phyloP scores from a whole-genome alignment of 2,113 vertebrate genomes.

The Micromys minutus region DNA sequence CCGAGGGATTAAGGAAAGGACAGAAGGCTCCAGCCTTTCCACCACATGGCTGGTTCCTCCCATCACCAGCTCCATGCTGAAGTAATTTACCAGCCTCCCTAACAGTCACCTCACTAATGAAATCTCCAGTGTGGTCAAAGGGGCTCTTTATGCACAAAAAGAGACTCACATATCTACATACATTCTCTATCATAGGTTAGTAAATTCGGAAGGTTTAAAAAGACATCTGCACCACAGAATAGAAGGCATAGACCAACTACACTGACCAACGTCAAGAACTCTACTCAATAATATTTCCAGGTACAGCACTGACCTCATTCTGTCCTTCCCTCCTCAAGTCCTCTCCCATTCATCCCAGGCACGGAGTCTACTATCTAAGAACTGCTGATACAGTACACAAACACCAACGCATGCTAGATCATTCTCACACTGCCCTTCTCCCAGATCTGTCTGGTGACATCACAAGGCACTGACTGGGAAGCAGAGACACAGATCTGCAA shows the following conservation, averaged over 20 bases:
- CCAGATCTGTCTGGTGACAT: not conserved
- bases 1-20: not conserved
- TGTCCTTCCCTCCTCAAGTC: not conserved
- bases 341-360: not conserved
- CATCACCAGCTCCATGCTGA: not conserved
- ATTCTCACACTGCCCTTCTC: not conserved
- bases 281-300: not conserved
- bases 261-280: not conserved
- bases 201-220: constrained; percentile 4
- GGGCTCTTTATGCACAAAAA: not conserved
- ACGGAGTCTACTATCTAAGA: not conserved
- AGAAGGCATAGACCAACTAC: not conserved
- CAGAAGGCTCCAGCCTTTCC: not conserved
- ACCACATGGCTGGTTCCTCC: not conserved
- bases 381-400: not conserved
- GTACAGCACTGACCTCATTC: not conserved
- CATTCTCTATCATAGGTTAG: not conserved
- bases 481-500: not conserved
- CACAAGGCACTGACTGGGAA: not conserved
- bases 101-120: not conserved
- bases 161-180: not conserved
- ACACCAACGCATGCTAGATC: not conserved
- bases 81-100: not conserved
- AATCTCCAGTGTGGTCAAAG: not conserved
- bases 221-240: not conserved